Evolutionary conservation across 2,113 vertebrate genomes (phyloP).

Genomic region (Girardinichthys multiradiatus): DNA sequence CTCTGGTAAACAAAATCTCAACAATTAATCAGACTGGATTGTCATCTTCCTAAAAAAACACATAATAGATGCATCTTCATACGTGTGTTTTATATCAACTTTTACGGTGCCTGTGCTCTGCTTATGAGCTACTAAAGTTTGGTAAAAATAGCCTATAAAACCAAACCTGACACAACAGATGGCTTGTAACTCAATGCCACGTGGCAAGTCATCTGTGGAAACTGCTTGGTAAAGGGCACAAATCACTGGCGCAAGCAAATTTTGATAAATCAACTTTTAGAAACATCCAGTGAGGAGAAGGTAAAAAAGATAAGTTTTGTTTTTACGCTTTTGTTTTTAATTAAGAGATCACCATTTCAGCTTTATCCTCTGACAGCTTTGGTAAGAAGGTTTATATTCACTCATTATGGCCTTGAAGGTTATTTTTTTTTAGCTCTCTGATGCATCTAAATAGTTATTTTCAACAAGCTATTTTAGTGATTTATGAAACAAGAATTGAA

Average conservation of each 20-base stretch:
- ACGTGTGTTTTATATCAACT: conserved; percentile 3
- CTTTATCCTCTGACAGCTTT: too few species aligned
- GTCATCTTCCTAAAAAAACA: neutral
- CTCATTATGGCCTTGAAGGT: too few species aligned
- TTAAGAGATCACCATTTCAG: neutral
- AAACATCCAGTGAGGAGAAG: neutral
- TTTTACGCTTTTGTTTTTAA: neutral
- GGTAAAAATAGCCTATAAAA: conserved; percentile 10
- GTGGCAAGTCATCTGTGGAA: neutral
- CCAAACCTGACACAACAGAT: conserved; percentile 11
- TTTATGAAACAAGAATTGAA: too few species aligned
- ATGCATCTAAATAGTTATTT: too few species aligned
- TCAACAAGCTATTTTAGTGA: too few species aligned
- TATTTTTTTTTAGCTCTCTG: too few species aligned
- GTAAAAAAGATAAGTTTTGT: neutral
- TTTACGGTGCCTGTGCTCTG: conserved; percentile 11
- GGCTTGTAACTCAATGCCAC: neutral
- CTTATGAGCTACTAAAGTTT: conserved; percentile 3
- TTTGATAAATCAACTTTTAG: neutral
- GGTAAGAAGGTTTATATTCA: too few species aligned
- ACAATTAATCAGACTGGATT: neutral
- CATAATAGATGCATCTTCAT: neutral
- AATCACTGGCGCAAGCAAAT: neutral
- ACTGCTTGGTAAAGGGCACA: neutral
- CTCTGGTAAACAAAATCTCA: neutral